phyloP scores from a whole-genome alignment of 2,113 vertebrate species.

The Eptesicus fuscus region DNA sequence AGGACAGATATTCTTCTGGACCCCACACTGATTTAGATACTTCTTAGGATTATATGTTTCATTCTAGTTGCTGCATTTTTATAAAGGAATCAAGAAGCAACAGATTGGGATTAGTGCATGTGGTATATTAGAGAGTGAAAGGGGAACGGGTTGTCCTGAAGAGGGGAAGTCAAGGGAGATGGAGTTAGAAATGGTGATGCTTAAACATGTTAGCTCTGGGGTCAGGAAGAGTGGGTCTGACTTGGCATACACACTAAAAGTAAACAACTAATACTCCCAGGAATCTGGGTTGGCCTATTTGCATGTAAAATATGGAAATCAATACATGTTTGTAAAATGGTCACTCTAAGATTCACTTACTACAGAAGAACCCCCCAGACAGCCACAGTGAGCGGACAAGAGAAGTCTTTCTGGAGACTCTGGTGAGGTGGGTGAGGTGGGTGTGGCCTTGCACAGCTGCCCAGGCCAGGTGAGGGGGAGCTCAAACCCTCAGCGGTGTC shows the following conservation, averaged over 20 bases:
- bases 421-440: not conserved
- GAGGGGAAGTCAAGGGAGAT: not conserved
- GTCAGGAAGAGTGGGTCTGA: conserved; percentile 57
- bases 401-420: not conserved
- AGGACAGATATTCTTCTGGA: not conserved
- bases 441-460: rapidly evolving
- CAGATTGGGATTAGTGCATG: not conserved
- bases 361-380: conserved; percentile 38
- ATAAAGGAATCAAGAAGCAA: not conserved
- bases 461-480: not conserved
- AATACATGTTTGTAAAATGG: conserved; percentile 55
- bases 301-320: conserved; percentile 59
- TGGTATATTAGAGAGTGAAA: not conserved
- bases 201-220: not conserved
- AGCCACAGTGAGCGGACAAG: conserved; percentile 46
- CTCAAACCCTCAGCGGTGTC: rapidly evolving
- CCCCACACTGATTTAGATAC: not conserved
- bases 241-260: conserved; percentile 56
- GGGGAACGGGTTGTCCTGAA: not conserved
- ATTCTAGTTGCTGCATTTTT: not conserved
- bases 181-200: not conserved
- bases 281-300: conserved; percentile 55
- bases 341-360: conserved; percentile 50
- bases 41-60: not conserved
- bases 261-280: conserved; percentile 68